A percentile compares a stretch with the other conserved stretches of the same genome.
These are phyloP conservation scores for Tipula lateralis DNA, from an alignment of 2,888 invertebrate genomes.

Conservation along the genomic window DNA sequence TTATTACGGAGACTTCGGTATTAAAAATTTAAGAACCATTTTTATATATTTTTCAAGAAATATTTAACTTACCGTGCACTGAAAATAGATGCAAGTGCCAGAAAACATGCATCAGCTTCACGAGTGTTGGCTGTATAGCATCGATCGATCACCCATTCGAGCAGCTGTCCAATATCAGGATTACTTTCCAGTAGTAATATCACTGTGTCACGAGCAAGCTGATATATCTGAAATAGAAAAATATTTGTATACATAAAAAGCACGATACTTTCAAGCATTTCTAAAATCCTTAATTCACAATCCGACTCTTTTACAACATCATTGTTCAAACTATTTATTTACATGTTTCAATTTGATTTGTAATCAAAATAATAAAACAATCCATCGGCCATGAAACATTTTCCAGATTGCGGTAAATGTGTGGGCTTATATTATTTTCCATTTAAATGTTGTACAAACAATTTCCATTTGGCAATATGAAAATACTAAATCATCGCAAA, in stretches of 20 bases:
- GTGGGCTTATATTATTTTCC: background rate
- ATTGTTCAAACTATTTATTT: background rate
- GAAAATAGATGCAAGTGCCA: slow-evolving; percentile 93
- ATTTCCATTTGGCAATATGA: background rate
- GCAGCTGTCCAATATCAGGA: slow-evolving; percentile 80
- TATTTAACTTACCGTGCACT: slow-evolving; percentile 71
- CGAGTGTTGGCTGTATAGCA: slow-evolving; percentile 90
- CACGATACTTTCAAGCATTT: too few relatives aligned
- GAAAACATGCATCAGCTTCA: slow-evolving; percentile 94
- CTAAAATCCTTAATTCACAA: background rate
- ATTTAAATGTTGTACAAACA: background rate
- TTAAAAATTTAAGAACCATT: slow-evolving; percentile 33
- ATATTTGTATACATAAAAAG: background rate
- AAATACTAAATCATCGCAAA: background rate
- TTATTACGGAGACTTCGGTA: too few relatives aligned
- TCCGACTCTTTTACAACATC: background rate
- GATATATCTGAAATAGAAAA: slow-evolving; percentile 64
- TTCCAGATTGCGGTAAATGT: background rate
- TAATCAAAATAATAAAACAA: slow-evolving; percentile 13
- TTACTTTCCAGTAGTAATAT: slow-evolving; percentile 91
- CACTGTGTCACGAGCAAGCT: slow-evolving; percentile 87
- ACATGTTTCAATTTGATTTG: too few relatives aligned
- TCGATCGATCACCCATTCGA: slow-evolving; percentile 97
- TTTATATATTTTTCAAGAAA: too few relatives aligned
- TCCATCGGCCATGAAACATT: background rate